phyloP scores from a whole-genome alignment of 2,888 invertebrate genomes.

The Minunthozetes semirufus region DNA sequence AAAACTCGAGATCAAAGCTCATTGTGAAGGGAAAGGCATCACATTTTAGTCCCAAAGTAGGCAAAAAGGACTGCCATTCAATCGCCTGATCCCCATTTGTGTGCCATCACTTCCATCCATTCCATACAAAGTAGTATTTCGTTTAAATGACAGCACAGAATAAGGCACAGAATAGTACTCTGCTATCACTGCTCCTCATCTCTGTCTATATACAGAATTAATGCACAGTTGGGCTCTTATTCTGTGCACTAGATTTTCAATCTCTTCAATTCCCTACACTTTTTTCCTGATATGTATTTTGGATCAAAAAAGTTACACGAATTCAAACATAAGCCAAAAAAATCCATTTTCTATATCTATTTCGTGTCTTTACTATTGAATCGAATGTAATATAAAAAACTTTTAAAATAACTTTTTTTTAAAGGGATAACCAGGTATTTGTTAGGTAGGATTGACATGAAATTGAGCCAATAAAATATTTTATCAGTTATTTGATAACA shows the following conservation, averaged over 20 bases:
- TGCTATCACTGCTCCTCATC: slow-evolving; percentile 1
- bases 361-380: too few species aligned
- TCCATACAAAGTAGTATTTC: background rate
- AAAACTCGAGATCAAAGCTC: background rate
- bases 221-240: too few species aligned
- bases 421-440: too few species aligned
- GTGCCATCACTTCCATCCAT: slow-evolving; percentile 3
- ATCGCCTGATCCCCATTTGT: slow-evolving; percentile 15
- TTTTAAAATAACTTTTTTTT: too few species aligned
- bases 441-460: too few species aligned
- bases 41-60: background rate
- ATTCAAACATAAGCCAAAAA: background rate
- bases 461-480: too few species aligned
- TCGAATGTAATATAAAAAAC: too few species aligned
- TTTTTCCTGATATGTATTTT: background rate
- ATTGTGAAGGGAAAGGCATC: background rate
- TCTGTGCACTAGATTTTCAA: background rate
- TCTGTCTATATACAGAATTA: background rate
- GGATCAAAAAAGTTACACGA: background rate
- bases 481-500: too few species aligned
- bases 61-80: slow-evolving; percentile 1
- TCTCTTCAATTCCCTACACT: background rate
- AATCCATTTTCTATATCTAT: too few species aligned
- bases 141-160: background rate
- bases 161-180: background rate